A percentile compares a stretch with the other conserved stretches of the same genome.
These are phyloP conservation scores for Anas bahamensis DNA, from an alignment of 2,797 vertebrate species.

Conservation along the genomic window DNA sequence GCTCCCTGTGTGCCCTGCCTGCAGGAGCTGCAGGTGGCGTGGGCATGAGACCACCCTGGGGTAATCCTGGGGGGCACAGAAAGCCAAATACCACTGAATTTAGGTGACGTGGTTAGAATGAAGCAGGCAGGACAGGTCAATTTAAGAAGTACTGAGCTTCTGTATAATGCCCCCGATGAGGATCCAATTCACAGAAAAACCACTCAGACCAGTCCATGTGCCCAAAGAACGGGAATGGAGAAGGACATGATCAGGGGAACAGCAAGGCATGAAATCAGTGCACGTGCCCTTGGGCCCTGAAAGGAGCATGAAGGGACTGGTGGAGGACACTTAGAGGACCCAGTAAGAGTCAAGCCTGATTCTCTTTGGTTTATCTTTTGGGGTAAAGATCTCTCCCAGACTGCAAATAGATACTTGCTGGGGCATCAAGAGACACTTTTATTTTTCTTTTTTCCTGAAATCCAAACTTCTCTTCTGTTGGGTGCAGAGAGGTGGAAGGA, in stretches of 20 bases:
- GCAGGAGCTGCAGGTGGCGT: background rate
- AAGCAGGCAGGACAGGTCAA: background rate
- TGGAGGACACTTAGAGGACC: background rate
- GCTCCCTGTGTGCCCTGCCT: rapidly evolving
- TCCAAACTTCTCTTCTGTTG: background rate
- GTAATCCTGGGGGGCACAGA: background rate
- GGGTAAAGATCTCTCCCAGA: background rate
- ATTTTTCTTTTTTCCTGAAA: background rate
- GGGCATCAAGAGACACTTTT: background rate
- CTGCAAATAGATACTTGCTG: background rate
- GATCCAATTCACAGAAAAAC: background rate
- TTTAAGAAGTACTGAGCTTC: background rate
- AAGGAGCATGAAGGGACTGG: background rate
- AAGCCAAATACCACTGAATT: background rate
- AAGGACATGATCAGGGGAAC: background rate
- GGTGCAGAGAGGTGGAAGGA: rapidly evolving
- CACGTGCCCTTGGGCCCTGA: background rate
- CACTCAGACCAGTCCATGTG: background rate
- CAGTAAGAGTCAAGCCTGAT: background rate
- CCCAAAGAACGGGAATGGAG: background rate
- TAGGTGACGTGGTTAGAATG: rapidly evolving
- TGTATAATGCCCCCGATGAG: rapidly evolving
- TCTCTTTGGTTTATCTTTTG: background rate
- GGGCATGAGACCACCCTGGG: background rate
- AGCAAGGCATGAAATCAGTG: background rate